A percentile compares a stretch with the other conserved stretches of the same genome.
Conservation (phyloP, 2,797 vertebrate species). For the Rhyacichthys aspro region DNA sequence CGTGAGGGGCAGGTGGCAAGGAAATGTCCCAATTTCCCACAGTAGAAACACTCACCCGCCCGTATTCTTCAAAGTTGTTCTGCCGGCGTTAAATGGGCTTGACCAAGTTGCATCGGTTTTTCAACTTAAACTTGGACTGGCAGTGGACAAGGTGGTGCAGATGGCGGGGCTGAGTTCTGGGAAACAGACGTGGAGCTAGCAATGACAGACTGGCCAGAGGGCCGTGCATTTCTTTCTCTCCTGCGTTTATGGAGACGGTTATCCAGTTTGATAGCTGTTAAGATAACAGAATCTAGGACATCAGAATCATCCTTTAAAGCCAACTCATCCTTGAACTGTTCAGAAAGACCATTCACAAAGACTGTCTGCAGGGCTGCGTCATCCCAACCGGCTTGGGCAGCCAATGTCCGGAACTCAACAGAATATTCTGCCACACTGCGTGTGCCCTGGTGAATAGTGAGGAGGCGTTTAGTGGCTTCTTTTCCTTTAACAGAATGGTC, state of each 20-base stretch:
- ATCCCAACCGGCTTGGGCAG: neutral
- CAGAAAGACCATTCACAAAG: neutral
- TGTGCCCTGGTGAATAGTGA: too few relatives aligned
- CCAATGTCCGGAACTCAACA: too few relatives aligned
- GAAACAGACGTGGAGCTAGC: too few relatives aligned
- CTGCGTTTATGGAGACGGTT: neutral
- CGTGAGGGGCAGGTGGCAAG: too few relatives aligned
- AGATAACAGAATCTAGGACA: neutral
- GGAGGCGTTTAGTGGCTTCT: too few relatives aligned
- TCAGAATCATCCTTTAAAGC: neutral
- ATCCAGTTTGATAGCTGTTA: neutral
- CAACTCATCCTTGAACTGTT: neutral
- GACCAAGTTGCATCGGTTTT: neutral
- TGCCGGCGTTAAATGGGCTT: neutral
- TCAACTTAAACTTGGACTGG: neutral
- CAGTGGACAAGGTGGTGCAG: neutral
- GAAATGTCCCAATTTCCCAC: neutral
- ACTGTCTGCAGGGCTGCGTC: neutral
- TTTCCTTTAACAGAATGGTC: too few relatives aligned
- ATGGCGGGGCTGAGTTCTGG: neutral
- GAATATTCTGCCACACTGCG: too few relatives aligned
- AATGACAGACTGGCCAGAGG: too few relatives aligned
- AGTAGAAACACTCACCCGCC: too few relatives aligned
- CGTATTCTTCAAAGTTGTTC: neutral
- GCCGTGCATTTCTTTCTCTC: neutral